Evolutionary conservation across 2,888 invertebrate species (phyloP), one percentile per base, ranked within the genome.

Genomic region (Bhutanitis thaidina): DNA sequence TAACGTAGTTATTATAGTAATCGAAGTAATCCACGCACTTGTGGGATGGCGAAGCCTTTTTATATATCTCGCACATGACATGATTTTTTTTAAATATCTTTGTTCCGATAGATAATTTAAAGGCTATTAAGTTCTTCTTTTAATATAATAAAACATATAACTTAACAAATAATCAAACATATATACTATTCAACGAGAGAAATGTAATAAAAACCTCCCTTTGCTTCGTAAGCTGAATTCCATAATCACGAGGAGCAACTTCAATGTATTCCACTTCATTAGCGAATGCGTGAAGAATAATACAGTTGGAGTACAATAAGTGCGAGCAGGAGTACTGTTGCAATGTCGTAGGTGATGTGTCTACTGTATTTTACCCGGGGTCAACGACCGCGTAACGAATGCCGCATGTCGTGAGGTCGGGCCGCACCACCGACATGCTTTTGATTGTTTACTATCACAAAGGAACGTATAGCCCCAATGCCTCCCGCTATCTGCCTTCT

Each of bases 361-460:
- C 14, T 38, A 25, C 12, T n/a, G 50, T 29, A 45, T 37, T 41
- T 41, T 41, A 29, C 27, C 15, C 7, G 64, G 61, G 71, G 78
- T 76, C 77, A 71, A 74, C 64, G 77, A 71, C 73, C 76, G 64
- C 59, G 32, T 4, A 72, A 71, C 69, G 71, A 73, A 65, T 66
- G 70, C 52, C 56, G 60, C 62, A 63, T 62, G 61, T 64, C 62
- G 62, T 62, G 64, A 58, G 57, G 52, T 46, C 36, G 54, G 46
- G 55, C 56, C 54, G 55, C 56, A 54, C 14, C 43, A n/a, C 25
- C 36, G 14, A 13, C 27, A 15, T 32, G 34, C 15, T 15, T 14
- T n/a, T 30, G 44, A 44, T 45, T 44, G 35, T 50, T 35, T 25
- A n/a, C 25, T 2, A 32, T 16, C 37, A 43, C 43, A 43, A 43